Evolutionary conservation across 2,888 invertebrate species (phyloP).

Genomic region (Quadroppia sp.): DNA sequence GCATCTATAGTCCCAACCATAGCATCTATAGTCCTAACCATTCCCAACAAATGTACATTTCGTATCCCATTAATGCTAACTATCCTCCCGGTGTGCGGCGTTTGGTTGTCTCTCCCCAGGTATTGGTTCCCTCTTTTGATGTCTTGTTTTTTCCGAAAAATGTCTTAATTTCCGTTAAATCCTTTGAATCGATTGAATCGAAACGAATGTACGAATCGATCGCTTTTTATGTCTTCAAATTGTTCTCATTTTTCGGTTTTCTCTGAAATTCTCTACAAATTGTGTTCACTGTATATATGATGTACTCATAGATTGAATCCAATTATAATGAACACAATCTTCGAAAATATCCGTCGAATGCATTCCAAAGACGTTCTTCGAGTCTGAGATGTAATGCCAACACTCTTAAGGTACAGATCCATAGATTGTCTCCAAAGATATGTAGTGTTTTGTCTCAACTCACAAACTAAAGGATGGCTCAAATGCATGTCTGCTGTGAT

Average conservation of each 20-base stretch:
- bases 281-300: not conserved
- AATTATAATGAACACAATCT: not conserved
- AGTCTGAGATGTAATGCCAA: conserved; percentile 21
- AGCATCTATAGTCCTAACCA: not conserved
- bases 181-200: not conserved
- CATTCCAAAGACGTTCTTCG: conserved; percentile 7
- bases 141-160: not conserved
- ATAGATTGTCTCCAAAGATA: not conserved
- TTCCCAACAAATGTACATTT: conserved; percentile 5
- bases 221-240: not conserved
- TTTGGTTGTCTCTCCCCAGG: conserved; percentile 22
- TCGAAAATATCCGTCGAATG: not conserved
- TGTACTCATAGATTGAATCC: conserved; percentile 6
- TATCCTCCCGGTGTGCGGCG: conserved; percentile 12
- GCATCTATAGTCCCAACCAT: not conserved
- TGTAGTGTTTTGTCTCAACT: not conserved
- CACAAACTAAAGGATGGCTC: not conserved
- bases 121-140: not conserved
- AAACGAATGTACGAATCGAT: not conserved
- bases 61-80: conserved; percentile 24
- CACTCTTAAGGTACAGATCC: not conserved
- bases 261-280: not conserved
- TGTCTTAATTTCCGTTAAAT: not conserved
- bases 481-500: not conserved
- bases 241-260: not conserved